Conservation (phyloP, 2,888 invertebrate species). For the Ornithoptera priamus region DNA sequence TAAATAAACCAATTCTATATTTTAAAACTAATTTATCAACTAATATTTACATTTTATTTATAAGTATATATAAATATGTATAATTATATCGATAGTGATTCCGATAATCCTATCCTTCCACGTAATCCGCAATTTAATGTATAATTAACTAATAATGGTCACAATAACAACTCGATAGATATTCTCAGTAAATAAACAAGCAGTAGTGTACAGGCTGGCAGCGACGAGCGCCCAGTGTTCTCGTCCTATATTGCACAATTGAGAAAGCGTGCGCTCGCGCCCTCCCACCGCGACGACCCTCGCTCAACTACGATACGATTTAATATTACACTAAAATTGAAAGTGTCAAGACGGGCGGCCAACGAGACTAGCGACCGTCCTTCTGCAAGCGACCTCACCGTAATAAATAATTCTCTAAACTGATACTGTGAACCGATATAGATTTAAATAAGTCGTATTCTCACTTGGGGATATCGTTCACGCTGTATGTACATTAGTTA, state of each 20-base stretch:
- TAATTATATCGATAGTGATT: constrained; percentile 77
- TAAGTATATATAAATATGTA: constrained; percentile 80
- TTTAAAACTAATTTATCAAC: constrained; percentile 77
- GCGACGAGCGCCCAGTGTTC: constrained; percentile 51
- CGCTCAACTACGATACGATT: constrained; percentile 31
- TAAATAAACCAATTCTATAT: constrained; percentile 80
- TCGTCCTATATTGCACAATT: constrained; percentile 70
- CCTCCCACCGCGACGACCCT: constrained; percentile 41
- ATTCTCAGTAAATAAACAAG: constrained; percentile 79
- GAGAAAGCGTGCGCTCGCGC: constrained; percentile 43
- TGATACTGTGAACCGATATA: constrained; percentile 67
- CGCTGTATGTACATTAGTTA: constrained; percentile 51
- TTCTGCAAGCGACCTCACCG: constrained; percentile 59
- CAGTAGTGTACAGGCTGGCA: constrained; percentile 67
- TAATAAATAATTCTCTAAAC: constrained; percentile 77
- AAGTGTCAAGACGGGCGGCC: constrained; percentile 38
- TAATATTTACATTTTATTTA: constrained; percentile 80
- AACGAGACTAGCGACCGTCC: constrained; percentile 43
- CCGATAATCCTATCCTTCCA: constrained; percentile 72
- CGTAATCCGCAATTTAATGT: constrained; percentile 73
- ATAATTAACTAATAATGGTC: constrained; percentile 80
- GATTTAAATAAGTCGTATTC: constrained; percentile 54
- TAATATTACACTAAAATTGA: constrained; percentile 35
- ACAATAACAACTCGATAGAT: constrained; percentile 79
- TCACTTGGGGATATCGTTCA: constrained; percentile 57